phyloP scores from a whole-genome alignment of 2,797 vertebrate species.

The Sebastes trivittatus region DNA sequence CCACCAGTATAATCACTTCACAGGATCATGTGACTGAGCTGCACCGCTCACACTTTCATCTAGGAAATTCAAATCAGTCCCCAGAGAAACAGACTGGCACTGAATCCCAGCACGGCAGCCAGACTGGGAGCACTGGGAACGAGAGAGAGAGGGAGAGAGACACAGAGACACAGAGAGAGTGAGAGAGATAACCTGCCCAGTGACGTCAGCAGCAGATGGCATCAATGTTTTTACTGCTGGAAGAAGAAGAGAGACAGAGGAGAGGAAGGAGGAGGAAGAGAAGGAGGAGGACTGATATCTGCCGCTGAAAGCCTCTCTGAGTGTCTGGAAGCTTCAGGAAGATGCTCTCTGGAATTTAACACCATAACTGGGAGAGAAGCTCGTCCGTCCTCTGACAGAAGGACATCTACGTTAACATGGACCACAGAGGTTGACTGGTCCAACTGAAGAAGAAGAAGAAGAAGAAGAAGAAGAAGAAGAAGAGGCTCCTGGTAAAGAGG shows the following conservation, averaged over 20 bases:
- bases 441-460: background rate
- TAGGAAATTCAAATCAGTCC: background rate
- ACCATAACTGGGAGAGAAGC: constrained; percentile 60
- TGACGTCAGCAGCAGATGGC: constrained; percentile 43
- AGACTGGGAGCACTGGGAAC: background rate
- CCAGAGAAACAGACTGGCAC: background rate
- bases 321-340: constrained; percentile 53
- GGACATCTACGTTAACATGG: background rate
- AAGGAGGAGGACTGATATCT: background rate
- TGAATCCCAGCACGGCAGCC: background rate
- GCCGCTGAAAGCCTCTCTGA: background rate
- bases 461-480: no score
- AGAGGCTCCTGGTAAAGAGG: no score
- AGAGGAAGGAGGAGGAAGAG: background rate
- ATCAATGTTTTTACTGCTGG: constrained; percentile 13
- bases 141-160: background rate
- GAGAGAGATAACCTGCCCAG: background rate
- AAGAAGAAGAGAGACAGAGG: constrained; percentile 8
- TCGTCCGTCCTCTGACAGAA: background rate
- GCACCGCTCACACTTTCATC: background rate
- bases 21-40: background rate
- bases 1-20: background rate
- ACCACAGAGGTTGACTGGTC: background rate
- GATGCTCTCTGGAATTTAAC: constrained; percentile 88
- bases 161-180: background rate